Percentiles rank a stretch among this genome's conserved stretches.
Evolutionary conservation across 1,140 invertebrate species (phyloP).

Genomic region (Ips typographus): DNA sequence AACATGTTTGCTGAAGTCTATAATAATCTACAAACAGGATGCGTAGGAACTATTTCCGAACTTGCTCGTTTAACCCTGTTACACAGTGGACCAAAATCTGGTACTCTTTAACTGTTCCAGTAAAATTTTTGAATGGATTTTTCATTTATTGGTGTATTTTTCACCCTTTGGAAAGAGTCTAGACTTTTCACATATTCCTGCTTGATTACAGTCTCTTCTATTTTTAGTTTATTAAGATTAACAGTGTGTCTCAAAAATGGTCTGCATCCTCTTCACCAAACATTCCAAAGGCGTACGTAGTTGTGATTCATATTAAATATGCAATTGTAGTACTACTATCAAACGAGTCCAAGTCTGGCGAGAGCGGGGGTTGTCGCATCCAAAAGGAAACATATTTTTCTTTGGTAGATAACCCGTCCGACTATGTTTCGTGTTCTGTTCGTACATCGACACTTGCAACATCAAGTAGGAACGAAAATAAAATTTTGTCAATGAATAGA

Average conservation of each 20-base stretch:
- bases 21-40: constrained; percentile 38
- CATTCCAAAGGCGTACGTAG: no score
- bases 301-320: no score
- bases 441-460: no score
- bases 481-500: constrained; percentile 34
- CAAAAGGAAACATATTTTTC: no score
- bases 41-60: constrained; percentile 38
- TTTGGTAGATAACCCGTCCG: no score
- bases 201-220: constrained; percentile 31
- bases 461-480: constrained; percentile 11
- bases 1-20: constrained; percentile 37
- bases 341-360: no score
- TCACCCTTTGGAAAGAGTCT: background rate
- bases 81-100: constrained; percentile 25
- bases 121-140: background rate
- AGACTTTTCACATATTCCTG: no score
- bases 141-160: background rate
- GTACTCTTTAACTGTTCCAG: background rate
- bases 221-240: constrained; percentile 35
- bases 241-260: constrained; percentile 30
- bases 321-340: no score
- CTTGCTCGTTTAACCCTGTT: constrained; percentile 23
- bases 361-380: no score
- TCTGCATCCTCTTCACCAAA: no score
- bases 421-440: background rate